Conservation (phyloP, 2,113 vertebrate species). For the Macaca mulatta region DNA sequence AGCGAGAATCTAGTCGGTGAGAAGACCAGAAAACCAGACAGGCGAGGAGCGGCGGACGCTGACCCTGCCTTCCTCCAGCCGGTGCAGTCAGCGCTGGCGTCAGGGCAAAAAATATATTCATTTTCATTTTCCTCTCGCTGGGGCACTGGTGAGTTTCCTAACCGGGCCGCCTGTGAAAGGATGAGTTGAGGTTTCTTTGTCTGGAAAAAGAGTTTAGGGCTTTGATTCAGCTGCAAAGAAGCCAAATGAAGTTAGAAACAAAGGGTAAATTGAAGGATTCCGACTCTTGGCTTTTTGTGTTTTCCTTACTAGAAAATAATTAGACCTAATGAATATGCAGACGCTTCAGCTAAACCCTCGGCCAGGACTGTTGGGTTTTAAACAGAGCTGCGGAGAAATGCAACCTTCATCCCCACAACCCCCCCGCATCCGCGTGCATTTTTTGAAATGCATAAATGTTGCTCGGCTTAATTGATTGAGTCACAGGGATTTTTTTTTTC, state of each 20-base stretch:
- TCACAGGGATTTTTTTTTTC: conserved; percentile 79
- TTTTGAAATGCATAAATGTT: conserved; percentile 83
- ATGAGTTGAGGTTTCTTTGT: conserved; percentile 86
- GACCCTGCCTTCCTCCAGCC: not conserved
- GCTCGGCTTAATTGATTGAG: conserved; percentile 85
- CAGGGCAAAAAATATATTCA: not conserved
- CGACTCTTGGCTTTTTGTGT: conserved; percentile 86
- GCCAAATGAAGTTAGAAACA: conserved; percentile 84
- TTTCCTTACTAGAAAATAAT: conserved; percentile 88
- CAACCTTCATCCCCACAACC: not conserved
- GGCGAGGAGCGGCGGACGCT: not conserved
- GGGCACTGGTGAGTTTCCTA: conserved; percentile 72
- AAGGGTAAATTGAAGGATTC: conserved; percentile 84
- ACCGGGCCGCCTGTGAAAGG: conserved; percentile 72
- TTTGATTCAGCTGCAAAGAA: conserved; percentile 81
- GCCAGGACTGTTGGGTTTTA: conserved; percentile 63
- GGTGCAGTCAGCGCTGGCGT: not conserved
- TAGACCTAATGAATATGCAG: conserved; percentile 87
- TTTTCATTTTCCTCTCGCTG: conserved; percentile 65
- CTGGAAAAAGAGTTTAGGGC: conserved; percentile 81
- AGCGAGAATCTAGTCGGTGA: not conserved
- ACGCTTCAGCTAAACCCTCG: conserved; percentile 71
- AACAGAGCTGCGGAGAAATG: conserved; percentile 59
- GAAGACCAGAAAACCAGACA: conserved; percentile 34
- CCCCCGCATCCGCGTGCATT: conserved; percentile 49